Percentiles rank a stretch among this genome's conserved stretches.
Conservation (phyloP, 2,113 vertebrate species). For the Mystacornis crossleyi region DNA sequence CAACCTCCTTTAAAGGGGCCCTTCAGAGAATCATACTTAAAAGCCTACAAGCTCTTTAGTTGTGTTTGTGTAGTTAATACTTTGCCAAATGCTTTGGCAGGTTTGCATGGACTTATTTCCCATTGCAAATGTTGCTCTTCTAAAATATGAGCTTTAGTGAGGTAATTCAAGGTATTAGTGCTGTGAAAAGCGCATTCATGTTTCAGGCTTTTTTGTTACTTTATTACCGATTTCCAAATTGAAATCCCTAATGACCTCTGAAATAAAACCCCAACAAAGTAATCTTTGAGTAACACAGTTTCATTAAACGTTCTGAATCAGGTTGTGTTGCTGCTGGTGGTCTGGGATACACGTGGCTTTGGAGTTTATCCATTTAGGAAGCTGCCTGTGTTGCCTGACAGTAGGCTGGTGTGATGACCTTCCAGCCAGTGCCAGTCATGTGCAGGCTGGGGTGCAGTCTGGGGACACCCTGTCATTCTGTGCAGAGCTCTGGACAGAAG, state of each 20-base stretch:
- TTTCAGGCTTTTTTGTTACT: neutral
- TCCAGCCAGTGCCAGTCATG: neutral
- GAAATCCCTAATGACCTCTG: neutral
- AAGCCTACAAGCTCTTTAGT: neutral
- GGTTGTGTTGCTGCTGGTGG: neutral
- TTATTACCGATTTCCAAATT: neutral
- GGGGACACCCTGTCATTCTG: neutral
- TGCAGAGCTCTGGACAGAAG: neutral
- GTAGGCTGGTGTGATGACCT: neutral
- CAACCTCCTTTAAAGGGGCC: neutral
- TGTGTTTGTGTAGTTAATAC: neutral
- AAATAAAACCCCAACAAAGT: neutral
- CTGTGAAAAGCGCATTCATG: neutral
- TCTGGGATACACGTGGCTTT: accelerated
- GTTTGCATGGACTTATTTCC: neutral
- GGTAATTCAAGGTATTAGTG: neutral
- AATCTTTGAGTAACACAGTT: neutral
- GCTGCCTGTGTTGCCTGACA: neutral
- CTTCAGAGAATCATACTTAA: neutral
- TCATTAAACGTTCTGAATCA: neutral
- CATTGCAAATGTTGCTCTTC: neutral
- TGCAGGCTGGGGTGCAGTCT: neutral
- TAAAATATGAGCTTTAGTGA: neutral
- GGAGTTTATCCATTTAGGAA: neutral
- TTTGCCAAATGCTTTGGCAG: neutral